Evolutionary conservation across 2,797 vertebrate genomes (phyloP).

Genomic region (Liparis tanakae): DNA sequence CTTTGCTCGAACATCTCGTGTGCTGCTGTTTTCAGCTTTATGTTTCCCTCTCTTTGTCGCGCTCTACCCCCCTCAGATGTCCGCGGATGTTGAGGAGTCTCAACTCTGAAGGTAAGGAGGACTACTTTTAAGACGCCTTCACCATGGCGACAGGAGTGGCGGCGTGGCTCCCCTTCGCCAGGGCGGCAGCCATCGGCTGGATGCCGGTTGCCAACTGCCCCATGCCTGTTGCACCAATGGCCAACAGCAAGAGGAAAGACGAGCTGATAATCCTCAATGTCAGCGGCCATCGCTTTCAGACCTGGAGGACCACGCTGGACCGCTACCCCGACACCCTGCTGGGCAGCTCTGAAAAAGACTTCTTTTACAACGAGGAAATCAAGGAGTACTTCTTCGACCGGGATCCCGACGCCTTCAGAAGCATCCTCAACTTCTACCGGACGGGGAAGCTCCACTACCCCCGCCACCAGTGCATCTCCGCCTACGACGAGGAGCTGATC

Average conservation of each 20-base stretch:
- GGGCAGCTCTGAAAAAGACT: constrained; percentile 97
- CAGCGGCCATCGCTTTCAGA: constrained; percentile 95
- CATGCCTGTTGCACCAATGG: constrained; percentile 93
- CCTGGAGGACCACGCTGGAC: constrained; percentile 97
- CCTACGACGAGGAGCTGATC: constrained; percentile 95
- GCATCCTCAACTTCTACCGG: constrained; percentile 97
- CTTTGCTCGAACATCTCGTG: background rate
- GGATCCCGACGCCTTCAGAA: constrained; percentile 95
- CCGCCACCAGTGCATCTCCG: constrained; percentile 95
- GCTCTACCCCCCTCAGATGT: constrained; percentile 79
- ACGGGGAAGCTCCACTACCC: constrained; percentile 99
- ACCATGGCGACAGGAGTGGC: constrained; percentile 95
- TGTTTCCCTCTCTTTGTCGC: constrained; percentile 35
- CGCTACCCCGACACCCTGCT: constrained; percentile 96
- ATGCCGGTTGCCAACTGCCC: constrained; percentile 98
- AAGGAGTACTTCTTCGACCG: constrained; percentile 99
- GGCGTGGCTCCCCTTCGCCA: constrained; percentile 96
- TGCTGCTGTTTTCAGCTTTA: constrained; percentile 27
- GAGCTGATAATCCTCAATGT: constrained; percentile 96
- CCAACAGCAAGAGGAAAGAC: constrained; percentile 92
- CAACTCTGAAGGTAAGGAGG: constrained; percentile 71
- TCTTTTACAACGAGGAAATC: constrained; percentile 97
- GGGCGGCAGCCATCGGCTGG: constrained; percentile 98
- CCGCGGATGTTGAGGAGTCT: constrained; percentile 72
- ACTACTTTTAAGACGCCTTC: constrained; percentile 63